Evolutionary conservation across 2,888 invertebrate genomes (phyloP).

Genomic region (Pseudoips prasinana): DNA sequence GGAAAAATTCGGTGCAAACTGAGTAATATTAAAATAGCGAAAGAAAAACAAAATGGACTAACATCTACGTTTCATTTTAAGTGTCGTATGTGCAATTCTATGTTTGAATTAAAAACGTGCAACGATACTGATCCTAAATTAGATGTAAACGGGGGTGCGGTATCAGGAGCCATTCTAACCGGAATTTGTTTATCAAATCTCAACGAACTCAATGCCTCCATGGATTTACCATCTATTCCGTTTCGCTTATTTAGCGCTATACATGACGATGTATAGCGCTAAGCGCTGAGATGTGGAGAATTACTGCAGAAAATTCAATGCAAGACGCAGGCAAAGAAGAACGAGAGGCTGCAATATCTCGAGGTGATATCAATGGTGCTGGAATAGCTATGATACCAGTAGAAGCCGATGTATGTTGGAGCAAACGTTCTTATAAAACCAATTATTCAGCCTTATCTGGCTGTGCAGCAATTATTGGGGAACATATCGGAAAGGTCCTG

Average conservation of each 20-base stretch:
- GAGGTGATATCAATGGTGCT: neutral
- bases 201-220: neutral
- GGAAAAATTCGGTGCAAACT: conserved; percentile 4
- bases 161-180: neutral
- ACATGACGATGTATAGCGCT: conserved; percentile 1
- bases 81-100: conserved; percentile 9
- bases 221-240: conserved; percentile 1
- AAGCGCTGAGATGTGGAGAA: conserved; percentile 1
- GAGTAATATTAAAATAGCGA: conserved; percentile 1
- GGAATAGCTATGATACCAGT: neutral
- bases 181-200: neutral
- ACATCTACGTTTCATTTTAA: conserved; percentile 8
- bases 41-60: conserved; percentile 5
- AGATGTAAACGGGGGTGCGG: neutral
- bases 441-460: conserved; percentile 1
- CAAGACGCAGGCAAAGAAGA: conserved; percentile 2
- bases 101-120: conserved; percentile 9
- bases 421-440: neutral
- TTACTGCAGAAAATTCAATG: conserved; percentile 6
- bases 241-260: conserved; percentile 1
- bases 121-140: neutral
- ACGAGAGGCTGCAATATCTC: neutral
- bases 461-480: conserved; percentile 3
- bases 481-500: conserved; percentile 3
- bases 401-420: neutral